Percentiles rank a stretch among this genome's conserved stretches.
phyloP scores from a whole-genome alignment of 2,888 invertebrate genomes.

The Cinara cedri region DNA sequence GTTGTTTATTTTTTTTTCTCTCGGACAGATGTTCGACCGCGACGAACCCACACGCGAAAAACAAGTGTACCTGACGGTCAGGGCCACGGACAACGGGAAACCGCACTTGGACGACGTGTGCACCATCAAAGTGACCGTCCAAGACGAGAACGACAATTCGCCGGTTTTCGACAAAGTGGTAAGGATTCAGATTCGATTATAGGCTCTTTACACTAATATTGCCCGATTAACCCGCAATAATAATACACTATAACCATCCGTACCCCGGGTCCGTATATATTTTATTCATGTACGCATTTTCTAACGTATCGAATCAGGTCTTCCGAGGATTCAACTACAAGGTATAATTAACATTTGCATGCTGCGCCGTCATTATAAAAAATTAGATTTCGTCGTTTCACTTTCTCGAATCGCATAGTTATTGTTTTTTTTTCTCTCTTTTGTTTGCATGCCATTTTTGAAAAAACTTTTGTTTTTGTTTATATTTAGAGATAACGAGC shows the following conservation, averaged over 20 bases:
- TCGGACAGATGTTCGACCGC: slow-evolving; percentile 78
- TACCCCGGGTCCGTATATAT: not conserved
- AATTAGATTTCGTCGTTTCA: not conserved
- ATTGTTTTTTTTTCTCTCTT: not conserved
- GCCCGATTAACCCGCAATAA: no score
- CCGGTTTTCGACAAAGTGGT: slow-evolving; percentile 83
- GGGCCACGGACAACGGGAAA: slow-evolving; percentile 90
- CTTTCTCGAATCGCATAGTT: not conserved
- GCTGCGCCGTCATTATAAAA: not conserved
- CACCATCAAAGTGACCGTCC: slow-evolving; percentile 87
- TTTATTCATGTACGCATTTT: not conserved
- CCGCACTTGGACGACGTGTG: slow-evolving; percentile 91
- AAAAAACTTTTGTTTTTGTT: not conserved
- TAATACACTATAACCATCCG: no score
- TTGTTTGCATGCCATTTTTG: slow-evolving; percentile 13
- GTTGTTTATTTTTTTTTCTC: not conserved
- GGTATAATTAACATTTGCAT: slow-evolving; percentile 54
- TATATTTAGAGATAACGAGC: no score
- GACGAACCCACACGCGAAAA: slow-evolving; percentile 86
- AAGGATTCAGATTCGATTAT: slow-evolving; percentile 64
- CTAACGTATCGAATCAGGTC: slow-evolving; percentile 52
- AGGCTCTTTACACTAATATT: no score
- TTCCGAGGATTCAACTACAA: slow-evolving; percentile 58
- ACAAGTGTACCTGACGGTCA: slow-evolving; percentile 81
- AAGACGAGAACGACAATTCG: slow-evolving; percentile 91